phyloP scores from a whole-genome alignment of 2,888 invertebrate species.

The Micoletzkya japonica region DNA sequence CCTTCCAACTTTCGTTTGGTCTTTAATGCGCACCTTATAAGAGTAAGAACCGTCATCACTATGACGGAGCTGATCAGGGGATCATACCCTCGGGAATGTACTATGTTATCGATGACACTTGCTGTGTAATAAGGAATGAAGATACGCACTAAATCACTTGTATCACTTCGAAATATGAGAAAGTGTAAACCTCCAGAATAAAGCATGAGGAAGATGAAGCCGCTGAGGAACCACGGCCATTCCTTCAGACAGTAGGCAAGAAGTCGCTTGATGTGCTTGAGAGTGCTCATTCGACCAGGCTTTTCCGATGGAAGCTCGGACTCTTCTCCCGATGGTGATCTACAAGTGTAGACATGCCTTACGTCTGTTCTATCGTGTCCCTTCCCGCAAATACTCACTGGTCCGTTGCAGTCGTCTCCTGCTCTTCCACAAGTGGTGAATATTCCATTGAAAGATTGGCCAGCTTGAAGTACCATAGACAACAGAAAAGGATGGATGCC shows the following conservation, averaged over 20 bases:
- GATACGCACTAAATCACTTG: slow-evolving; percentile 55
- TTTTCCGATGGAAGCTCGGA: background rate
- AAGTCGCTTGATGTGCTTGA: slow-evolving; percentile 48
- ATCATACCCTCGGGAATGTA: slow-evolving; percentile 40
- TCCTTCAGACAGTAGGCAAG: slow-evolving; percentile 50
- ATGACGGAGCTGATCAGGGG: slow-evolving; percentile 47
- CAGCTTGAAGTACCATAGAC: slow-evolving; percentile 2
- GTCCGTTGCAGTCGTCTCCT: background rate
- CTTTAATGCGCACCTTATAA: slow-evolving; percentile 35
- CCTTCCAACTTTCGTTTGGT: background rate
- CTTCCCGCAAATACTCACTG: too few species aligned
- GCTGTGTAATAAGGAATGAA: slow-evolving; percentile 62
- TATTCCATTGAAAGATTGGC: slow-evolving; percentile 6
- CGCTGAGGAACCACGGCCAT: slow-evolving; percentile 54
- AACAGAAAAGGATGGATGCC: background rate
- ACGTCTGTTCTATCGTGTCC: too few species aligned
- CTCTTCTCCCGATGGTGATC: background rate
- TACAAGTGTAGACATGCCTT: too few species aligned
- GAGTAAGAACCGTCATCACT: slow-evolving; percentile 43
- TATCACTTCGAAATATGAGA: background rate
- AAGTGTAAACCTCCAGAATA: slow-evolving; percentile 52
- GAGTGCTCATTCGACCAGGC: slow-evolving; percentile 13
- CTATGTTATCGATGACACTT: slow-evolving; percentile 56
- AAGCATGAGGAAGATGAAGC: slow-evolving; percentile 56
- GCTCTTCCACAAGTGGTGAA: background rate